Evolutionary conservation across 2,888 invertebrate species (phyloP).

Genomic region (Diarsia rubi): DNA sequence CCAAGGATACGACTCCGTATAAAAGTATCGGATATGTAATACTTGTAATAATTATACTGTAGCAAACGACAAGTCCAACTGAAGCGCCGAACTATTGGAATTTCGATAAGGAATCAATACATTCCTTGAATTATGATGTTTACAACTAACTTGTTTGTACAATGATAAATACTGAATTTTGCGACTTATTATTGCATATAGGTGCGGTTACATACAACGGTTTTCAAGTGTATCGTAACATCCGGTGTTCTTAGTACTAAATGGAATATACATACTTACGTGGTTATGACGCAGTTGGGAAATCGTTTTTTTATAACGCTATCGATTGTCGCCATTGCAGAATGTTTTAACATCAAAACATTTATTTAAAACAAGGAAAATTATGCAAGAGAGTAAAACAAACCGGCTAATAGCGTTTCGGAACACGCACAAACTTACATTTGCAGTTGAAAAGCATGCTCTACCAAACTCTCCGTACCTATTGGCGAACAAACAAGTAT

Average conservation of each 20-base stretch:
- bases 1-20: background rate
- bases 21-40: background rate
- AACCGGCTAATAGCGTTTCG: background rate
- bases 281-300: constrained; percentile 38
- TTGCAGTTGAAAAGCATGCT: background rate
- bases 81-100: constrained; percentile 51
- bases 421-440: background rate
- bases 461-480: background rate
- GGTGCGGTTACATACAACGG: constrained; percentile 23
- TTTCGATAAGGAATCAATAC: constrained; percentile 69
- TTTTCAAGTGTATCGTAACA: background rate
- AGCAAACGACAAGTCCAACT: constrained; percentile 30
- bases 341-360: background rate
- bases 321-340: constrained; percentile 1
- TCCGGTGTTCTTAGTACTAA: constrained; percentile 29
- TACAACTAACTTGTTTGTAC: constrained; percentile 37
- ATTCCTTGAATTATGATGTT: constrained; percentile 56
- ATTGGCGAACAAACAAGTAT: background rate
- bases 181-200: constrained; percentile 11
- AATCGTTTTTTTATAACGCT: background rate
- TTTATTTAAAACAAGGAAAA: background rate
- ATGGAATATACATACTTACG: background rate
- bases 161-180: constrained; percentile 22
- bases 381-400: background rate
- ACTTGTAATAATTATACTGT: constrained; percentile 21